These are phyloP conservation scores for Drosophila borealis DNA, from an alignment of 2,888 invertebrate species.

Conservation along the genomic window DNA sequence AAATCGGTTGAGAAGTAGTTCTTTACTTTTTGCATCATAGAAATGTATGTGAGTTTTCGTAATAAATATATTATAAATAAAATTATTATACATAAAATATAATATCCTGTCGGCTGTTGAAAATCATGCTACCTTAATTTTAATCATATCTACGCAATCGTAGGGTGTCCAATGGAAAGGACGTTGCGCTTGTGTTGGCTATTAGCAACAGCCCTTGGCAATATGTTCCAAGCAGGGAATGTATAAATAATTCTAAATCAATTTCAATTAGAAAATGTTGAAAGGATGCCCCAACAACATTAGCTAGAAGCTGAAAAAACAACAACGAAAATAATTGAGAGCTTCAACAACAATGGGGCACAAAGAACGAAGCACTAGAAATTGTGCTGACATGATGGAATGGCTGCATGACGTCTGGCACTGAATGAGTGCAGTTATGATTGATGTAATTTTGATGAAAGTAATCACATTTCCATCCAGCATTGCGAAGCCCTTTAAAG, in stretches of 20 bases:
- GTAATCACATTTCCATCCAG: conserved; percentile 57
- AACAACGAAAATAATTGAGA: conserved; percentile 19
- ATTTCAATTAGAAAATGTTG: conserved; percentile 75
- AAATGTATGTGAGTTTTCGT: no score
- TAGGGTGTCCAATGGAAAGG: conserved; percentile 9
- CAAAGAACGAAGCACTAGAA: conserved; percentile 64
- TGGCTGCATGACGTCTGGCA: conserved; percentile 45
- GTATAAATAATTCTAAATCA: conserved; percentile 72
- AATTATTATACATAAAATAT: no score
- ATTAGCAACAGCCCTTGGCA: conserved; percentile 27
- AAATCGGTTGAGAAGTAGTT: no score
- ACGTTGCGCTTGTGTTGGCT: conserved; percentile 16
- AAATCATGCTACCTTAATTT: no score
- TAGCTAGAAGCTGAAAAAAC: conserved; percentile 2
- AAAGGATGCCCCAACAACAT: conserved; percentile 62
- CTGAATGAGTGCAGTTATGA: conserved; percentile 77
- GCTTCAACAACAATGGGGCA: conserved; percentile 17
- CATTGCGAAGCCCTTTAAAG: conserved; percentile 63
- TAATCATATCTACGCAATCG: background rate
- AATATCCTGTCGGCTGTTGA: no score
- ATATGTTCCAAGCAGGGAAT: conserved; percentile 26
- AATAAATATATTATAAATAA: no score
- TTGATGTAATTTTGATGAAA: conserved; percentile 79
- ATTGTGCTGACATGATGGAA: conserved; percentile 68
- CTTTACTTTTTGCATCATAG: no score